Evolutionary conservation across 2,888 invertebrate genomes (phyloP).

Genomic region (Cloeon dipterum): DNA sequence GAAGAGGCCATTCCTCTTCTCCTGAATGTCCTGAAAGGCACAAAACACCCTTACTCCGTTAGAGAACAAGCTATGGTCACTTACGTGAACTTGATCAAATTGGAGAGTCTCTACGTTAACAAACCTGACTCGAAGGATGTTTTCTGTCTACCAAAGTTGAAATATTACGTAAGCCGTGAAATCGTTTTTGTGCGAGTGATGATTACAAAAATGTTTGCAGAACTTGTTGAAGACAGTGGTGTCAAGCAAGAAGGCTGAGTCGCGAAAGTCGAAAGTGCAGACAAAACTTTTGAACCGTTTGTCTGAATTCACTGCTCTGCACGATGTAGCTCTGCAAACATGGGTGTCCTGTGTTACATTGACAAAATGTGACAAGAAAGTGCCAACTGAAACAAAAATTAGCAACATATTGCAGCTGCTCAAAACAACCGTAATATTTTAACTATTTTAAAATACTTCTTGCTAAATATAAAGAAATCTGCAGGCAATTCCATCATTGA

Average conservation of each 20-base stretch:
- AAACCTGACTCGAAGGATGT: background rate
- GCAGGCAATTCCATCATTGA: constrained; percentile 18
- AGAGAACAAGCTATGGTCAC: constrained; percentile 40
- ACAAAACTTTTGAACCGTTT: constrained; percentile 41
- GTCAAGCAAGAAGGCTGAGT: constrained; percentile 33
- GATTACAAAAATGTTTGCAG: too few species aligned
- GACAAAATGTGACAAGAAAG: constrained; percentile 18
- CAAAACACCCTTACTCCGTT: too few species aligned
- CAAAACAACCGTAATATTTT: constrained; percentile 29
- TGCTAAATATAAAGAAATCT: too few species aligned
- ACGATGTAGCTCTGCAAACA: constrained; percentile 50
- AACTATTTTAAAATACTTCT: too few species aligned
- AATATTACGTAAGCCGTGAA: background rate
- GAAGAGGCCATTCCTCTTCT: too few species aligned
- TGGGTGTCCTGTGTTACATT: constrained; percentile 35
- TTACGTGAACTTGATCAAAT: constrained; percentile 44
- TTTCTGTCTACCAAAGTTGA: background rate
- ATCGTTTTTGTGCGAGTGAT: too few species aligned
- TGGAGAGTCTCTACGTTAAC: constrained; percentile 36
- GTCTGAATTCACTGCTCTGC: constrained; percentile 47
- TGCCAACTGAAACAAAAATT: constrained; percentile 28
- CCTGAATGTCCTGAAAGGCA: too few species aligned
- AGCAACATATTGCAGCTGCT: constrained; percentile 39
- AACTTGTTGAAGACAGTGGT: constrained; percentile 38
- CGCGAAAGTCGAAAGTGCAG: too few species aligned